Evolutionary conservation across 2,113 vertebrate species (phyloP), one percentile per base, ranked within the genome.

Genomic region (Rhinolophus ferrumequinum): DNA sequence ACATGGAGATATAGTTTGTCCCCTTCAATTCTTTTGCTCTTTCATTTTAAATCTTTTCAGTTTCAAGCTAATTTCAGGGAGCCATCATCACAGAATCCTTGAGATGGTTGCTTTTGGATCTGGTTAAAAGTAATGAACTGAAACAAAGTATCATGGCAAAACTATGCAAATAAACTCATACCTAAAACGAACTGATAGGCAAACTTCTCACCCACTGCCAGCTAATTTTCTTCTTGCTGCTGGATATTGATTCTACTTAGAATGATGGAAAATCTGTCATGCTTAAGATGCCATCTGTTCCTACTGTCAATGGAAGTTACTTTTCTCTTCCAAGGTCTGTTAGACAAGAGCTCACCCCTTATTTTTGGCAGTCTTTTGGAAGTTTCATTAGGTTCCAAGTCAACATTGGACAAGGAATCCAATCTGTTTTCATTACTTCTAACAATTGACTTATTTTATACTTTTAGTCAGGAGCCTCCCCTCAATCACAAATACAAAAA

Each of bases 111-210:
- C 92, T 85, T 6, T 83, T 97, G 69, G 98, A 93, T 90, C 81
- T 97, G 79, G 62, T 70, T 94, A 97, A 94, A 97, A 18, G 81
- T 94, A 98, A 98, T 97, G 97, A 97, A 76, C 95, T 97, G 96
- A 98, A 98, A 98, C 96, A 97, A 97, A 98, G 87, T 88, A 97
- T 98, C 93, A 98, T 97, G 86, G 97, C 90, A 98, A 97, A 98
- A 96, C 93, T 97, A 97, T 98, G 98, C 96, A 98, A 98, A 98
- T 98, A 16, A 58, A 50, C 24, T 84, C 3, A 54, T 90, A 94
- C 77, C 88, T 98, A 98, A 98, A 98, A 98, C 98, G 98, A 82
- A 93, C 75, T 97, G 98, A 98, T 83, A 97, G 93, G 84, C 96
- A 98, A 84, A 70, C 56, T 95, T 98, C 95, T 94, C 76, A 88